phyloP scores from a whole-genome alignment of 2,113 vertebrate genomes.

The Rhea americana region DNA sequence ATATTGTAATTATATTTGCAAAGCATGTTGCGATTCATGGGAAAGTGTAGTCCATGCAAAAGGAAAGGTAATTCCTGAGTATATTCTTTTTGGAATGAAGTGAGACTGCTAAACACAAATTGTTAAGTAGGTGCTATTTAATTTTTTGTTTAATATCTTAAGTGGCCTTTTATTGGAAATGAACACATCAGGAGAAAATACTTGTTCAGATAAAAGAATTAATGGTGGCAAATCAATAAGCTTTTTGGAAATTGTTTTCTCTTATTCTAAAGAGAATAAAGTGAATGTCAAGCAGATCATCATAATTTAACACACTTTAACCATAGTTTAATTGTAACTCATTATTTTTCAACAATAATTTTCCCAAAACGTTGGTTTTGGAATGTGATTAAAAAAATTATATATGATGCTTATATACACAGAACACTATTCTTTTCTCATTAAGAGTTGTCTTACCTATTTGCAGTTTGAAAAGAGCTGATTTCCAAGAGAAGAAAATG shows the following conservation, averaged over 20 bases:
- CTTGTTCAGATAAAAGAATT: not conserved
- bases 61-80: not conserved
- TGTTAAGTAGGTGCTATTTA: constrained; percentile 7
- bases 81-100: not conserved
- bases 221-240: not conserved
- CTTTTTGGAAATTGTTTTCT: constrained; percentile 17
- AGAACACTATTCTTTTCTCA: not conserved
- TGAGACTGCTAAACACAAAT: not conserved
- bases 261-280: not conserved
- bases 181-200: not conserved
- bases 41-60: not conserved
- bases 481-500: not conserved
- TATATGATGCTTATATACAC: not conserved
- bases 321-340: not conserved
- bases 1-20: not conserved
- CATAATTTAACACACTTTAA: not conserved
- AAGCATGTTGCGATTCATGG: not conserved
- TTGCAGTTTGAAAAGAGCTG: not conserved
- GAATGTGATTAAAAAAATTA: not conserved
- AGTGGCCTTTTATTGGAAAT: constrained; percentile 6
- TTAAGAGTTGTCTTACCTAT: not conserved
- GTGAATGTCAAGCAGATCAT: not conserved
- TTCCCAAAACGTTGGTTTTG: not conserved
- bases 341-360: not conserved
- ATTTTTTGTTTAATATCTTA: not conserved